Base-by-base conservation (phyloP, 2,113 vertebrate genomes). In the Notarius lentiginosus region DNA sequence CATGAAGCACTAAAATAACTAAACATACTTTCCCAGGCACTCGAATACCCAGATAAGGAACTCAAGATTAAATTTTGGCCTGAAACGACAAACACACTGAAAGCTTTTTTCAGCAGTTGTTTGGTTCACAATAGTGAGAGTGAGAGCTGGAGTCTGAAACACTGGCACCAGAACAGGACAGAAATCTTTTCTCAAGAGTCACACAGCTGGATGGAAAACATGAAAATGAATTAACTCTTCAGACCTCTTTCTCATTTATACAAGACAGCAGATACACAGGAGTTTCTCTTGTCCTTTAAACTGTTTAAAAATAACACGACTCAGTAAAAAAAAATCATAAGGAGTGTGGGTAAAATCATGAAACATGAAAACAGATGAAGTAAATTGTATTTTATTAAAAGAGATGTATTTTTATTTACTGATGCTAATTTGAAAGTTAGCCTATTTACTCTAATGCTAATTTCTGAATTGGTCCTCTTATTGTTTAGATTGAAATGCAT, bases 41-140 rank as follows among this genome's bases (percentile, higher is more conserved):
- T 47, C 11, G 65, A 55, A 68, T 68, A 72, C 6, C 49, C 80
- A 68, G 66, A 65, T 84, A 77, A 73, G 82, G 66, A 87, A 70
- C n/a, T 84, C 11, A 15, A 82, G 30, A 34, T 60, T 72, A 80
- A 61, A 30, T 10, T 63, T 17, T 24, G 56, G 76, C 56, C 56
- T 49, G 41, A 82, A 65, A 86, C 60, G 7, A 53, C 20, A 47
- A 41, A 60, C 68, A n/a, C 70, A 4, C 56, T 18, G 53, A 55
- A 8, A 70, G 61, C 11, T 61, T 66, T 68, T 83, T 27, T 51
- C 24, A 27, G 5, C 63, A 34, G 53, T 58, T 79, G 61, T 68
- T 61, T 68, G 61, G 81, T 58, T 70, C 53, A 34, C 49, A 22
- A 7, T 4, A 53, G 27, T 5, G 51, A 30, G 27, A 24, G 30